Conservation (phyloP, 2,888 invertebrate genomes). For the Darwinula stevensoni region DNA sequence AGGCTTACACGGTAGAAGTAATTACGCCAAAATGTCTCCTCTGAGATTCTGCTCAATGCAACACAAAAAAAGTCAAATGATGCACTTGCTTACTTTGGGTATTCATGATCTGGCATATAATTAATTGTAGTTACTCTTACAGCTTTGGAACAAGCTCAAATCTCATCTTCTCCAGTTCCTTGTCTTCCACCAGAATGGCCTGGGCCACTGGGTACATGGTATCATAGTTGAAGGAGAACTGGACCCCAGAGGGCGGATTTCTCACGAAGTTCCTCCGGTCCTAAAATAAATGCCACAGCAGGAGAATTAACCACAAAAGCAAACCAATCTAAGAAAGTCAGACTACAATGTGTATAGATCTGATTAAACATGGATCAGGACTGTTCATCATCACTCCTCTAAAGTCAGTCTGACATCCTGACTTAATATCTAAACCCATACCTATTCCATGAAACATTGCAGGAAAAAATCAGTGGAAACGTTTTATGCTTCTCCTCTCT, state of each 20-base stretch:
- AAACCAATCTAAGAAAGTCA: background rate
- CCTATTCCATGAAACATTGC: too few relatives aligned
- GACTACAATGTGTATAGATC: too few relatives aligned
- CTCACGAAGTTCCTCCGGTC: constrained; percentile 92
- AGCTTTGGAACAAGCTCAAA: constrained; percentile 98
- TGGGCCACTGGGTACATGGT: constrained; percentile 72
- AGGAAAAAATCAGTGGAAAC: too few relatives aligned
- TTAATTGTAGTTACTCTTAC: constrained; percentile 27
- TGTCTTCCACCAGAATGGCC: constrained; percentile 78
- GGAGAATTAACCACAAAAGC: background rate
- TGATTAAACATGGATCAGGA: background rate
- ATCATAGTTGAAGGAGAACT: constrained; percentile 83
- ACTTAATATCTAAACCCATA: too few relatives aligned
- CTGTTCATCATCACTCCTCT: background rate
- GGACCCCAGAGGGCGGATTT: constrained; percentile 78
- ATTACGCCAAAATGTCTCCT: constrained; percentile 98
- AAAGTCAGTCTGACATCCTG: too few relatives aligned
- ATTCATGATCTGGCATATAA: background rate
- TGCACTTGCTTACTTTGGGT: too few relatives aligned
- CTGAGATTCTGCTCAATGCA: constrained; percentile 32
- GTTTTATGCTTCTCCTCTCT: too few relatives aligned
- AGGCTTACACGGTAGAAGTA: constrained; percentile 97
- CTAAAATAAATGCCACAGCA: too few relatives aligned
- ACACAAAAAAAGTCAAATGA: constrained; percentile 4
- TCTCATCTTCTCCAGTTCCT: constrained; percentile 89